phyloP scores from a whole-genome alignment of 2,888 invertebrate species.

The Drepana falcataria region DNA sequence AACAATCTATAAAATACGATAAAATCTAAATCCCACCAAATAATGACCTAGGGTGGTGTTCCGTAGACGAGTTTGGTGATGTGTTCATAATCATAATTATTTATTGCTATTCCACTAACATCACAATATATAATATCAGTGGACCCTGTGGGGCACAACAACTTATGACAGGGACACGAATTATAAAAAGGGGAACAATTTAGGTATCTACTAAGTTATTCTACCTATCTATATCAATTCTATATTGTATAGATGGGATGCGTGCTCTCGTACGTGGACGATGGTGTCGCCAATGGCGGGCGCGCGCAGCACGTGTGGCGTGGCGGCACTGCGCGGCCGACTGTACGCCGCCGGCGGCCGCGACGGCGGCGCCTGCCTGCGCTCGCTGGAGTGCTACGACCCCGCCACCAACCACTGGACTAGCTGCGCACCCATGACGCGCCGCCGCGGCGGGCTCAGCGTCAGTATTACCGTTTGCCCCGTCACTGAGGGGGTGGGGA shows the following conservation, averaged over 20 bases:
- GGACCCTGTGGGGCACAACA: too few species aligned
- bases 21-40: too few species aligned
- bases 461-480: slow-evolving; percentile 63
- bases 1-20: too few species aligned
- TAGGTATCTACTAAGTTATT: too few species aligned
- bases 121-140: too few species aligned
- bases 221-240: too few species aligned
- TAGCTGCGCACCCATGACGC: slow-evolving; percentile 91
- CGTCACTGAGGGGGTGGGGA: background rate
- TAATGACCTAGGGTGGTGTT: too few species aligned
- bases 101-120: too few species aligned
- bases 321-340: slow-evolving; percentile 89
- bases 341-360: slow-evolving; percentile 95
- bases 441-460: slow-evolving; percentile 92
- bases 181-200: too few species aligned
- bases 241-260: slow-evolving; percentile 85
- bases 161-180: too few species aligned
- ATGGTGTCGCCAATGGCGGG: slow-evolving; percentile 94
- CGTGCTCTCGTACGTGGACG: slow-evolving; percentile 91
- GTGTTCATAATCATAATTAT: too few species aligned
- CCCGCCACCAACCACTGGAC: slow-evolving; percentile 87
- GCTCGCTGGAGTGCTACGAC: slow-evolving; percentile 92
- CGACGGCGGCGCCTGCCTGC: slow-evolving; percentile 93
- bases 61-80: too few species aligned
- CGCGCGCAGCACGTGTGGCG: slow-evolving; percentile 93